Evolutionary conservation across 2,888 invertebrate genomes (phyloP).

Genomic region (Hemaris fuciformis): DNA sequence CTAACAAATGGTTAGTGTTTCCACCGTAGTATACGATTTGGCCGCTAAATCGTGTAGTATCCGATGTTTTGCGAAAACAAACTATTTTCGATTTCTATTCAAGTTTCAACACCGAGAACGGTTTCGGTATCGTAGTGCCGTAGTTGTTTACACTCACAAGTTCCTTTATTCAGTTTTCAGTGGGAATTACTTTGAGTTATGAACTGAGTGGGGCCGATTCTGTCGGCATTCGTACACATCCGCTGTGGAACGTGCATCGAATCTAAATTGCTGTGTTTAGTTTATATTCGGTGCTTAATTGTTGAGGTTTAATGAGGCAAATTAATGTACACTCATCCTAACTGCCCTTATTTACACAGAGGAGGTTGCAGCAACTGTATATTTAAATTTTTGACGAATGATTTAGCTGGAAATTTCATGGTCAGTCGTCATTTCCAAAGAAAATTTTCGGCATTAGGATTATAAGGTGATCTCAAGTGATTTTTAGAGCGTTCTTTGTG

Average conservation of each 20-base stretch:
- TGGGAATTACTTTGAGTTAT: conserved; percentile 64
- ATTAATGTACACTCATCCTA: too few species aligned
- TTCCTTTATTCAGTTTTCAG: conserved; percentile 64
- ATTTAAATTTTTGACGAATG: too few species aligned
- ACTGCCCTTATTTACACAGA: too few species aligned
- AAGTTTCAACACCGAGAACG: conserved; percentile 21
- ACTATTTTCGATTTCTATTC: conserved; percentile 34
- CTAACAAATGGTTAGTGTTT: neutral
- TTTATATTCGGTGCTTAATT: conserved; percentile 36
- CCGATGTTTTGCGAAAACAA: conserved; percentile 23
- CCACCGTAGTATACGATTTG: neutral
- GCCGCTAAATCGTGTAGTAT: neutral
- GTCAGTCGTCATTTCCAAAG: too few species aligned
- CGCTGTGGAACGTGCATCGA: conserved; percentile 60
- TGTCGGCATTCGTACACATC: conserved; percentile 71
- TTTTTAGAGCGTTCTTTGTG: too few species aligned
- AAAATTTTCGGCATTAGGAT: too few species aligned
- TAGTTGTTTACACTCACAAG: conserved; percentile 56
- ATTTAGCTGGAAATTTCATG: too few species aligned
- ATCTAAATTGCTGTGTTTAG: conserved; percentile 53
- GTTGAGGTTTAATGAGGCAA: neutral
- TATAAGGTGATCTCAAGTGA: too few species aligned
- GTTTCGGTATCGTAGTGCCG: conserved; percentile 7
- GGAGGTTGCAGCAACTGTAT: too few species aligned
- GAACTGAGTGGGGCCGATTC: conserved; percentile 50